These are phyloP conservation scores for Pelobates cultripes DNA, from an alignment of 2,797 vertebrate genomes.

Conservation along the genomic window DNA sequence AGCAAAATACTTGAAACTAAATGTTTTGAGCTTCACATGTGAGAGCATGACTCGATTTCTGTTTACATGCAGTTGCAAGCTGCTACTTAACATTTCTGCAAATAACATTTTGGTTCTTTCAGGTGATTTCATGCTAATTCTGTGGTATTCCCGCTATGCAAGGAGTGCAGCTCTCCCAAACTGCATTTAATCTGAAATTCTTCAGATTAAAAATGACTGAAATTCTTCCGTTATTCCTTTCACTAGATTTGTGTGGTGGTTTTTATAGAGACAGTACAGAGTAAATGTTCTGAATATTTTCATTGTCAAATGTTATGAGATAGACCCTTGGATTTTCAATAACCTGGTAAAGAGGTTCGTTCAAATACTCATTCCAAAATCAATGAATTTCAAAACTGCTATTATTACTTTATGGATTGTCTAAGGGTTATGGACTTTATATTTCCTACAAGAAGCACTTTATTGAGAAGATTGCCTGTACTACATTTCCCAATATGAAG, in stretches of 20 bases:
- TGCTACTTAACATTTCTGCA: background rate
- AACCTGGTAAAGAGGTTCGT: no score
- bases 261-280: no score
- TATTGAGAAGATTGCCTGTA: no score
- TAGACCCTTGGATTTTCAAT: no score
- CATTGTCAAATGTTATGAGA: no score
- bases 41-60: background rate
- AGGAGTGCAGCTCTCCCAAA: slow-evolving; percentile 37
- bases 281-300: no score
- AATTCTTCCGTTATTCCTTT: slow-evolving; percentile 3
- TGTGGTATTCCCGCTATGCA: slow-evolving; percentile 45
- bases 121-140: slow-evolving; percentile 18
- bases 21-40: background rate
- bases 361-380: no score
- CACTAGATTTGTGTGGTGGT: background rate
- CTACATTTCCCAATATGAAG: no score
- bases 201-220: slow-evolving; percentile 45
- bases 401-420: no score
- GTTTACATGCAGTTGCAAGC: background rate
- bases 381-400: no score
- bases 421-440: no score
- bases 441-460: no score
- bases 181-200: slow-evolving; percentile 31
- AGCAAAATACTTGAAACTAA: background rate
- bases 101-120: background rate